Evolutionary conservation across 2,113 vertebrate genomes (phyloP).

Genomic region (Circaetus gallicus): DNA sequence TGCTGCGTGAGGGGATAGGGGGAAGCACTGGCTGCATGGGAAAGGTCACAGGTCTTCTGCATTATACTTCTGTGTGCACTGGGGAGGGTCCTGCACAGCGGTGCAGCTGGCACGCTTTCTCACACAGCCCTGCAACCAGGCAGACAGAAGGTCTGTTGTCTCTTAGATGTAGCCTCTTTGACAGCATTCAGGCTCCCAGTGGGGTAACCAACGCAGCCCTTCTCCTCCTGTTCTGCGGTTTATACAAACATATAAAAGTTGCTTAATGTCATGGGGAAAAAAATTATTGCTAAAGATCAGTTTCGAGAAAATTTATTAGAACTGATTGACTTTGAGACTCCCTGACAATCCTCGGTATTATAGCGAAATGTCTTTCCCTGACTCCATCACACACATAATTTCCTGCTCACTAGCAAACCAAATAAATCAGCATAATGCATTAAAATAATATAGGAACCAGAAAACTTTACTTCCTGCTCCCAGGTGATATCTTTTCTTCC

Average conservation of each 20-base stretch:
- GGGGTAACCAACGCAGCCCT: not conserved
- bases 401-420: not conserved
- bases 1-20: fast-evolving
- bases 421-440: not conserved
- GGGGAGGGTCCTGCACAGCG: too few relatives aligned
- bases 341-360: not conserved
- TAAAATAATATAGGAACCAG: not conserved
- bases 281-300: not conserved
- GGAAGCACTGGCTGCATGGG: not conserved
- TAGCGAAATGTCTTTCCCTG: not conserved
- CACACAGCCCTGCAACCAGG: not conserved
- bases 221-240: not conserved
- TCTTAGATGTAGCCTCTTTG: not conserved
- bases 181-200: not conserved
- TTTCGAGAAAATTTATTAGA: not conserved
- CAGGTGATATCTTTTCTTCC: not conserved
- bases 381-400: not conserved
- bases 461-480: not conserved
- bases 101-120: not conserved
- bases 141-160: not conserved
- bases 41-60: not conserved
- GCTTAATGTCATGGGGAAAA: not conserved
- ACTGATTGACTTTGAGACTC: not conserved
- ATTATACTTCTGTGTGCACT: fast-evolving
- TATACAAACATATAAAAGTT: not conserved